Conservation (phyloP, 2,797 vertebrate genomes). For the Salarias fasciatus region DNA sequence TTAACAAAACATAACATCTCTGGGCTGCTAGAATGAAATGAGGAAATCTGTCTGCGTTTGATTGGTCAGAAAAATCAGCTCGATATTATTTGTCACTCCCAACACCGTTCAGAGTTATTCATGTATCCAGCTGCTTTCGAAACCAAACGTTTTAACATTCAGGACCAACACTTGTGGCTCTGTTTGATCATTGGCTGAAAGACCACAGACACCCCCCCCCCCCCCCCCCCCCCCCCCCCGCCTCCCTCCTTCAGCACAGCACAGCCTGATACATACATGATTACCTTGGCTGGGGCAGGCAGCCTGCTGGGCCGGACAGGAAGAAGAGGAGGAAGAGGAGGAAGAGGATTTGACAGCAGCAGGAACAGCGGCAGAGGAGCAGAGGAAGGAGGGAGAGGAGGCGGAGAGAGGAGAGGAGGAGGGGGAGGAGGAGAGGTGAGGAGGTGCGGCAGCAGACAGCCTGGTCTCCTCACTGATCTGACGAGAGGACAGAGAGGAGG, state of each 20-base stretch:
- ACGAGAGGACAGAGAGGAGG: constrained; percentile 79
- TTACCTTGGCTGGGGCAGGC: constrained; percentile 98
- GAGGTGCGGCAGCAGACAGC: constrained; percentile 84
- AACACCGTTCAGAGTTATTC: too few species aligned
- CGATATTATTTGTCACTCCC: too few species aligned
- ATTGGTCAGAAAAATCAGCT: too few species aligned
- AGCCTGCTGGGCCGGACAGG: constrained; percentile 85
- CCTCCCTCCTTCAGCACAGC: constrained; percentile 32
- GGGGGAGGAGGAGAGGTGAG: constrained; percentile 81
- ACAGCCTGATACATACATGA: constrained; percentile 89
- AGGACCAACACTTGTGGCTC: too few species aligned
- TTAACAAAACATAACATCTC: too few species aligned
- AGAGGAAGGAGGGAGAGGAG: constrained; percentile 63
- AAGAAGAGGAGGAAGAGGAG: constrained; percentile 78
- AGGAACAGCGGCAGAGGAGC: constrained; percentile 82
- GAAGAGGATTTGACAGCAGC: constrained; percentile 82
- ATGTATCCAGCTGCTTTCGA: too few species aligned
- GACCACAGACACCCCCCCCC: too few species aligned
- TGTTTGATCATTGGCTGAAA: too few species aligned
- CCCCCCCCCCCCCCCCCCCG: too few species aligned
- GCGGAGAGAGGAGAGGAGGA: constrained; percentile 79
- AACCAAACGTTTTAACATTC: too few species aligned
- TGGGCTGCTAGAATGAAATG: too few species aligned
- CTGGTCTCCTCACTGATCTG: constrained; percentile 93
- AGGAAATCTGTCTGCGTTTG: too few species aligned